Evolutionary conservation across 2,113 vertebrate genomes (phyloP).

Genomic region (Drymodes brunneopygia): DNA sequence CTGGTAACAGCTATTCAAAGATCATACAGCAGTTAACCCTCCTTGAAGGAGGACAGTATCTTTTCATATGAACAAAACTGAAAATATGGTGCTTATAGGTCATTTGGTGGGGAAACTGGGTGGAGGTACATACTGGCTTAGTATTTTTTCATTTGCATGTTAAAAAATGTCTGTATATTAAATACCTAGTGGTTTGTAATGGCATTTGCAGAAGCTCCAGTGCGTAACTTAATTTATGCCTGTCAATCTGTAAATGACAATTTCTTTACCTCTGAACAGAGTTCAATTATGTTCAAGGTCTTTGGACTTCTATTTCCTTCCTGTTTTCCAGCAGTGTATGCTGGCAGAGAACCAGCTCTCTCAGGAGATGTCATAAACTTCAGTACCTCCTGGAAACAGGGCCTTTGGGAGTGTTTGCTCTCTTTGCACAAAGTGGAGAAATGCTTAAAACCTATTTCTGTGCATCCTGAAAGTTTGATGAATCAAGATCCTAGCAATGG

Average conservation of each 20-base stretch:
- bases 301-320: neutral
- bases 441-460: neutral
- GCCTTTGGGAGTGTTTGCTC: neutral
- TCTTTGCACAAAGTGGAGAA: neutral
- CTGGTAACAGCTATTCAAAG: neutral
- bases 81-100: neutral
- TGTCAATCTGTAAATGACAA: neutral
- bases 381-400: neutral
- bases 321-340: neutral
- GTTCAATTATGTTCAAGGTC: neutral
- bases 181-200: neutral
- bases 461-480: neutral
- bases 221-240: neutral
- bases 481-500: neutral
- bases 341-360: neutral
- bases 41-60: neutral
- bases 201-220: neutral
- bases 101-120: neutral
- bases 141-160: neutral
- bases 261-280: neutral
- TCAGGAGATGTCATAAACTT: neutral
- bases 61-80: neutral
- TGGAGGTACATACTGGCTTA: neutral
- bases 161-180: neutral
- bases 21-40: neutral